Conservation (phyloP, 1,140 invertebrate genomes). For the Drosophila pseudoananassae region DNA sequence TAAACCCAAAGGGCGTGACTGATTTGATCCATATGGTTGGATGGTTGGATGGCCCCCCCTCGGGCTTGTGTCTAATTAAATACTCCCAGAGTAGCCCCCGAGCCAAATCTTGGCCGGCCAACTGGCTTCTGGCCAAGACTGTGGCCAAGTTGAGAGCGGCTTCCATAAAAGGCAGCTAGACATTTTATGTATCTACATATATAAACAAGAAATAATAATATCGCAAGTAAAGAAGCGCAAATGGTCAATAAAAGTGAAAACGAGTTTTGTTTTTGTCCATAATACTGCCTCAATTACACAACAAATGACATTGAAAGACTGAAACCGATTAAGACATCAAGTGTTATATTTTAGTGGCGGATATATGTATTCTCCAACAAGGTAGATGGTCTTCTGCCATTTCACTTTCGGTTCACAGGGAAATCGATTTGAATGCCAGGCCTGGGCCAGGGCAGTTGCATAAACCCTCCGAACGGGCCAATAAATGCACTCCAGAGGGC, state of each 20-base stretch:
- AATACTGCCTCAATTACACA: conserved; percentile 52
- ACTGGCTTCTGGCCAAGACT: conserved; percentile 54
- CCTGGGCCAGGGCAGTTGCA: conserved; percentile 50
- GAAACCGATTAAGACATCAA: conserved; percentile 25
- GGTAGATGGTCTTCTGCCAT: conserved; percentile 12
- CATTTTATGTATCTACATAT: conserved; percentile 42
- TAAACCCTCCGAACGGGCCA: conserved; percentile 11
- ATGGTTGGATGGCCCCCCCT: conserved; percentile 8
- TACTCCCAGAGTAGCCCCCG: conserved; percentile 8
- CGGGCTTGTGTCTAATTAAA: conserved; percentile 15
- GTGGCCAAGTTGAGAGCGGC: conserved; percentile 54
- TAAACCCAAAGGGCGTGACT: background rate
- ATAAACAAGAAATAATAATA: conserved; percentile 49
- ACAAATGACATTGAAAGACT: conserved; percentile 70
- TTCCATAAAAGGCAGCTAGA: conserved; percentile 64
- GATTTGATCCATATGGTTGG: conserved; percentile 24
- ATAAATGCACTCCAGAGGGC: conserved; percentile 1
- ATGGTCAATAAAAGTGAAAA: conserved; percentile 81
- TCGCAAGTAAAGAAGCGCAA: conserved; percentile 66
- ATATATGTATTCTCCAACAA: background rate
- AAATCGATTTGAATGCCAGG: conserved; percentile 46
- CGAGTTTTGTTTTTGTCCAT: conserved; percentile 58
- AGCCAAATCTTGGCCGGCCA: conserved; percentile 32
- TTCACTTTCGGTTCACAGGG: conserved; percentile 54
- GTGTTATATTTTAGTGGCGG: conserved; percentile 11